Percentiles rank a stretch among this genome's conserved stretches.
Evolutionary conservation across 2,113 vertebrate genomes (phyloP).

Genomic region (Bolborhynchus lineola): DNA sequence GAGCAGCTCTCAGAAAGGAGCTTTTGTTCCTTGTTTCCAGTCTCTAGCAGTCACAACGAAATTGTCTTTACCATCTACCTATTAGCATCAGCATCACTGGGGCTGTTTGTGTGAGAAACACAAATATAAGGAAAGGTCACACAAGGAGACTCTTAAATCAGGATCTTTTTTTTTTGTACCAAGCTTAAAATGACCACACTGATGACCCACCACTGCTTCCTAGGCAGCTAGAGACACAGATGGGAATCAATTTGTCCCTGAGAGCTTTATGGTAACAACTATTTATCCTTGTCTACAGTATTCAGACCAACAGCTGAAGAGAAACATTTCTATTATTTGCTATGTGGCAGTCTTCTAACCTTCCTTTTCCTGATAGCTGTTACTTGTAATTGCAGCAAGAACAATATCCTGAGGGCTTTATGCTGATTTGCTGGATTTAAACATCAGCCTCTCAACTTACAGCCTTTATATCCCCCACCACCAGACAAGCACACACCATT

Average conservation of each 20-base stretch:
- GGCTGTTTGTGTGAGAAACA: background rate
- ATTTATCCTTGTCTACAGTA: background rate
- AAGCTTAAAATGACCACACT: background rate
- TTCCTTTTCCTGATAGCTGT: background rate
- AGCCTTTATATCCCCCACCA: background rate
- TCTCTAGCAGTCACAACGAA: background rate
- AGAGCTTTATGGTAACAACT: background rate
- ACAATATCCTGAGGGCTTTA: slow-evolving; percentile 41
- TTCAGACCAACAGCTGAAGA: background rate
- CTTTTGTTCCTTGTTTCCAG: slow-evolving; percentile 38
- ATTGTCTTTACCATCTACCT: slow-evolving; percentile 2
- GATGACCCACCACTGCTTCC: background rate
- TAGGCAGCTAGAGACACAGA: background rate
- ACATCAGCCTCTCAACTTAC: background rate
- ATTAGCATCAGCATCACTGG: background rate
- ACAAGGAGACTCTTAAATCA: background rate
- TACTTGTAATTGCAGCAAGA: slow-evolving; percentile 33
- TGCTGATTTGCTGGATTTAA: slow-evolving; percentile 27
- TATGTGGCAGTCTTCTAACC: background rate
- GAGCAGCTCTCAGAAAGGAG: background rate
- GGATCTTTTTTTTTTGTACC: background rate
- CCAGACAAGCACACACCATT: background rate
- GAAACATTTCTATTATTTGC: background rate
- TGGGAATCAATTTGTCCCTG: background rate
- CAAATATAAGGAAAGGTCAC: background rate